Evolutionary conservation across 2,113 vertebrate genomes (phyloP).

Genomic region (Psittacula cyanocephala): DNA sequence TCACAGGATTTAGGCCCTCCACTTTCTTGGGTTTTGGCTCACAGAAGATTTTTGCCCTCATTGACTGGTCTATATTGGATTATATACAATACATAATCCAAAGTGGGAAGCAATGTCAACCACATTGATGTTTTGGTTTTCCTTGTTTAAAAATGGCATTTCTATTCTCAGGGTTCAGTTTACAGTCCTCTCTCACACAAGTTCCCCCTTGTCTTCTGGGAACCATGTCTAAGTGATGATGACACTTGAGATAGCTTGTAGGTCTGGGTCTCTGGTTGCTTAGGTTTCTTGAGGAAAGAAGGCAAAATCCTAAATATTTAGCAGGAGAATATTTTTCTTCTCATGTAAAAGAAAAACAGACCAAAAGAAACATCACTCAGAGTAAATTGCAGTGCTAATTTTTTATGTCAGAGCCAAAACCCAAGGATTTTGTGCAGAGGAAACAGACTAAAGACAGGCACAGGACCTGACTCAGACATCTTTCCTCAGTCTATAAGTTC

Average conservation of each 20-base stretch:
- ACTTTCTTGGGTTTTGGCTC: constrained; percentile 12
- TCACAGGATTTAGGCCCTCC: constrained; percentile 14
- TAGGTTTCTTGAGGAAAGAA: background rate
- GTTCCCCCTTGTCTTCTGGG: background rate
- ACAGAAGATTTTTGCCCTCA: background rate
- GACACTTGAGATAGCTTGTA: background rate
- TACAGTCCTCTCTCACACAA: constrained; percentile 31
- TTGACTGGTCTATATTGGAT: constrained; percentile 48
- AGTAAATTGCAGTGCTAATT: background rate
- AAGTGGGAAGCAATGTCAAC: constrained; percentile 52
- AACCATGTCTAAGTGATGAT: background rate
- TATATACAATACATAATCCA: constrained; percentile 42
- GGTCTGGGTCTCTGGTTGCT: background rate
- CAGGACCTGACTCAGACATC: background rate
- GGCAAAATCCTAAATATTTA: background rate
- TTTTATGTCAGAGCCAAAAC: background rate
- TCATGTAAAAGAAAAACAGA: background rate
- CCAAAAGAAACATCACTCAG: background rate
- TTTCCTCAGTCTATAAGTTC: background rate
- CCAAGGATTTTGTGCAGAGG: background rate
- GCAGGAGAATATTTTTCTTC: background rate
- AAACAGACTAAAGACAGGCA: background rate
- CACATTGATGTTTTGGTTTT: constrained; percentile 28
- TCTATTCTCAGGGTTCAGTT: constrained; percentile 39
- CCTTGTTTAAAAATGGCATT: constrained; percentile 41